phyloP scores from a whole-genome alignment of 1,140 invertebrate genomes.

The Bombus confusus region DNA sequence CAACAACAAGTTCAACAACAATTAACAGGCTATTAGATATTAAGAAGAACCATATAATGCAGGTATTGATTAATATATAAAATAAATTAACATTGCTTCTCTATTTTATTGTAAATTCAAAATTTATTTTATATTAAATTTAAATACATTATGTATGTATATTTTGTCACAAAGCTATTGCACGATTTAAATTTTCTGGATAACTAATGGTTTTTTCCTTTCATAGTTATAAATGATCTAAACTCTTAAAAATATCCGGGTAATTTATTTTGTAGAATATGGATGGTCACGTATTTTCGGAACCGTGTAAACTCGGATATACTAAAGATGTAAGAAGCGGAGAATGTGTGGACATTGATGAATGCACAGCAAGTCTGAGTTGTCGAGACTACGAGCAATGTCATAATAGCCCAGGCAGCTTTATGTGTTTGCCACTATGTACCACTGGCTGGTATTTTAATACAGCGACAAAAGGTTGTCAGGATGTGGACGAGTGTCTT shows the following conservation, averaged over 20 bases:
- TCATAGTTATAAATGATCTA: background rate
- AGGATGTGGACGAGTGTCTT: constrained; percentile 94
- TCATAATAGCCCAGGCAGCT: constrained; percentile 87
- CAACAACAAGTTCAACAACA: background rate
- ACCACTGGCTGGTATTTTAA: constrained; percentile 79
- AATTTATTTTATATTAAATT: background rate
- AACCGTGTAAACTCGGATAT: constrained; percentile 49
- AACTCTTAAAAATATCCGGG: background rate
- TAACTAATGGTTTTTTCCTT: background rate
- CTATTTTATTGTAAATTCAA: background rate
- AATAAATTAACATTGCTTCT: too few relatives aligned
- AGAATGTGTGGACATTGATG: constrained; percentile 89
- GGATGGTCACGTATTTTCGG: constrained; percentile 28
- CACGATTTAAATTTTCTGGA: background rate
- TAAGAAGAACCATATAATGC: background rate
- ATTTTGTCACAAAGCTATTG: background rate
- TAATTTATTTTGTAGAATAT: constrained; percentile 16
- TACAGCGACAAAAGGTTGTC: constrained; percentile 86
- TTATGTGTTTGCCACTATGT: constrained; percentile 87
- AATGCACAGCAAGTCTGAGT: constrained; percentile 86
- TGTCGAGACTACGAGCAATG: constrained; percentile 88
- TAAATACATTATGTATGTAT: background rate
- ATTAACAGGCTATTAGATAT: background rate
- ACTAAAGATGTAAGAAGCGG: constrained; percentile 55
- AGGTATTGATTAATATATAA: background rate